Percentiles rank a stretch among this genome's conserved stretches.
These are phyloP conservation scores for Pocota personata DNA, from an alignment of 2,888 invertebrate genomes.

Conservation along the genomic window DNA sequence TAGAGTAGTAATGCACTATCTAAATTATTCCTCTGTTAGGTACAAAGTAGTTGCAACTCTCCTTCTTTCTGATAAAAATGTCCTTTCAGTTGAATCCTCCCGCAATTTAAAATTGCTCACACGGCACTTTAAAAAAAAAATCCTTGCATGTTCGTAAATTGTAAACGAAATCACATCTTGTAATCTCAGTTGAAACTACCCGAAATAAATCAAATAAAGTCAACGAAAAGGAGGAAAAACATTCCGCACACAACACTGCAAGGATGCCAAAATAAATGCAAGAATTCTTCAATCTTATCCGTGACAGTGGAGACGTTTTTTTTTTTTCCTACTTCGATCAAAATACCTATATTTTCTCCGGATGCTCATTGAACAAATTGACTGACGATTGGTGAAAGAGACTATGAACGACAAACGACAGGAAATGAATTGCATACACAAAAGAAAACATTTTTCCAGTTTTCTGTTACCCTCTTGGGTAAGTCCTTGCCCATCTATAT, in stretches of 20 bases:
- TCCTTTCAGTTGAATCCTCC: background rate
- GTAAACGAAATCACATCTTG: conserved; percentile 20
- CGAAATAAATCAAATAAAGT: conserved; percentile 33
- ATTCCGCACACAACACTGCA: background rate
- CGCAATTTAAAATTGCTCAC: background rate
- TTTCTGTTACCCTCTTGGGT: background rate
- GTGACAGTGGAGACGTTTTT: background rate
- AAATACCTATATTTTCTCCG: too few species aligned
- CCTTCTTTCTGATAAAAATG: background rate
- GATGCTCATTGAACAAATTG: conserved; percentile 45
- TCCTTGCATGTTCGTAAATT: conserved; percentile 1
- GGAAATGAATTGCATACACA: conserved; percentile 48
- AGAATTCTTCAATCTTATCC: background rate
- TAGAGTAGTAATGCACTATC: too few species aligned
- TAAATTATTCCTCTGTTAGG: too few species aligned
- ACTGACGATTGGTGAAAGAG: conserved; percentile 37
- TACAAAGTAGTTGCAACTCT: too few species aligned
- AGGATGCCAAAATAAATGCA: background rate
- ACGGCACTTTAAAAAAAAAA: background rate
- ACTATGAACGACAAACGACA: background rate
- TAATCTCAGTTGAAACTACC: conserved; percentile 12
- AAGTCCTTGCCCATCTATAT: background rate
- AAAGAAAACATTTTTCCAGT: conserved; percentile 27
- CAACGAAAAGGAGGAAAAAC: background rate
- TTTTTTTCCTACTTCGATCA: background rate